Conservation (phyloP, 2,113 vertebrate species). For the Strigops habroptila region DNA sequence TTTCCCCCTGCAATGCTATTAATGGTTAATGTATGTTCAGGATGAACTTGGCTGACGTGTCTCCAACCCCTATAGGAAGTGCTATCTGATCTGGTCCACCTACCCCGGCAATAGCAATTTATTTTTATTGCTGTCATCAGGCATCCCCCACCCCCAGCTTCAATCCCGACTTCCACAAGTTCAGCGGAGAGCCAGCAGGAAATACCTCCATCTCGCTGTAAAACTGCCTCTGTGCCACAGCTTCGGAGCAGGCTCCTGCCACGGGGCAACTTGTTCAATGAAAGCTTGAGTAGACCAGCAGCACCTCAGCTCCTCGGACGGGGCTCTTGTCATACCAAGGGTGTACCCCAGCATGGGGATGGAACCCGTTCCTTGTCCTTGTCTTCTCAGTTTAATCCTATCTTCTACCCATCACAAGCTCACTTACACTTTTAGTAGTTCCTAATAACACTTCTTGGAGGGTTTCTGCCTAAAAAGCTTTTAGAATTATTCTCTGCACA, state of each 20-base stretch:
- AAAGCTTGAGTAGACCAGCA: neutral
- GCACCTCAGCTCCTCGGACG: neutral
- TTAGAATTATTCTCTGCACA: neutral
- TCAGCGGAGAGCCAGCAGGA: neutral
- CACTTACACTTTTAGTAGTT: neutral
- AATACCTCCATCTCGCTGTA: neutral
- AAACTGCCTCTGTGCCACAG: neutral
- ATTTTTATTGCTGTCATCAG: conserved; percentile 15
- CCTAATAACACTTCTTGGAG: neutral
- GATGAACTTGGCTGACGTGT: neutral
- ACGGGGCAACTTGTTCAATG: fast-evolving
- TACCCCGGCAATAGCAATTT: neutral
- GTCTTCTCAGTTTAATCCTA: neutral
- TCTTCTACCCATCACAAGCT: neutral
- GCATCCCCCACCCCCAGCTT: neutral
- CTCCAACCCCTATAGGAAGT: neutral
- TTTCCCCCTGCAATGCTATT: neutral
- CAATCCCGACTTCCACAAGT: neutral
- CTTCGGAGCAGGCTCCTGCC: neutral
- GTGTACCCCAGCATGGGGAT: neutral
- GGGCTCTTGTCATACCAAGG: neutral
- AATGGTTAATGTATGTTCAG: neutral
- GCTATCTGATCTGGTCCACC: neutral
- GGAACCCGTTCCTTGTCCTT: neutral
- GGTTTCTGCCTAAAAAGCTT: neutral